Percentiles rank a stretch among this genome's conserved stretches.
These are phyloP conservation scores for Meghimatium bilineatum DNA, from an alignment of 2,888 invertebrate genomes.

Conservation along the genomic window DNA sequence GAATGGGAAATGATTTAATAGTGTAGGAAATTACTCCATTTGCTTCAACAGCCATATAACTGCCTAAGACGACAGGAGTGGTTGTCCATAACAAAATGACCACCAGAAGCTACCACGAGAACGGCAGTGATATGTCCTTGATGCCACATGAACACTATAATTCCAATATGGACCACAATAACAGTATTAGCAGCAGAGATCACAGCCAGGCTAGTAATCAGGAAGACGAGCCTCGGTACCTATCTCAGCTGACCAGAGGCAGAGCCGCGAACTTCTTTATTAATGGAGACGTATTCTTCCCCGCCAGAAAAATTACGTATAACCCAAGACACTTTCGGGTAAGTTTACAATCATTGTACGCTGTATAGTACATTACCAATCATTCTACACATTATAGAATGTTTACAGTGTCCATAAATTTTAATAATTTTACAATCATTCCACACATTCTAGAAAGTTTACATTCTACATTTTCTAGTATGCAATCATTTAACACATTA, in stretches of 20 bases:
- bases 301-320: constrained; percentile 35
- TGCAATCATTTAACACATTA: no score
- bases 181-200: not conserved
- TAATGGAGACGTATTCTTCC: constrained; percentile 46
- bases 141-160: constrained; percentile 41
- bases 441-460: no score
- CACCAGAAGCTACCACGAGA: not conserved
- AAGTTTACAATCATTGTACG: no score
- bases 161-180: constrained; percentile 50
- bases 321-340: constrained; percentile 45
- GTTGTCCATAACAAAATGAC: not conserved
- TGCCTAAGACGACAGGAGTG: not conserved
- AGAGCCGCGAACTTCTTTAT: constrained; percentile 39
- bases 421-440: no score
- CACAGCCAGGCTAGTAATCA: constrained; percentile 38
- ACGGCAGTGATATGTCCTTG: not conserved
- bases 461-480: no score
- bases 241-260: constrained; percentile 27
- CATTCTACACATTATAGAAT: no score
- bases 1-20: no score
- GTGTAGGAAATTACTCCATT: no score
- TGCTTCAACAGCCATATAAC: not conserved
- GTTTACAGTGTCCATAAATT: no score
- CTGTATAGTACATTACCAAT: no score
- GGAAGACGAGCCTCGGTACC: constrained; percentile 22